phyloP scores from a whole-genome alignment of 1,140 invertebrate species.

The Adoxophyes honmai region DNA sequence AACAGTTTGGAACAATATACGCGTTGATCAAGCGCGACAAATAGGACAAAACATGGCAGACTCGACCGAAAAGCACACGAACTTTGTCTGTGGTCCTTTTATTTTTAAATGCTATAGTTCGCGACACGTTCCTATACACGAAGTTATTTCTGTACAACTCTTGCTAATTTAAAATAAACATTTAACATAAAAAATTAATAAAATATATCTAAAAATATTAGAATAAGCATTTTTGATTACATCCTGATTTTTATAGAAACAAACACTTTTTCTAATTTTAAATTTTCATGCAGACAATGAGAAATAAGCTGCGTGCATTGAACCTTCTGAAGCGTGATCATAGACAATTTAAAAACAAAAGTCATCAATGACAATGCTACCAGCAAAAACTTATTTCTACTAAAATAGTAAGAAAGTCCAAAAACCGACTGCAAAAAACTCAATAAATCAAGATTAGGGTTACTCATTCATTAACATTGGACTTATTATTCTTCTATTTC shows the following conservation, averaged over 20 bases:
- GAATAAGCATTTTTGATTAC: not conserved
- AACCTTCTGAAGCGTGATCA: slow-evolving; percentile 27
- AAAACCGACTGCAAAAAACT: too few relatives aligned
- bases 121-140: slow-evolving; percentile 32
- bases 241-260: not conserved
- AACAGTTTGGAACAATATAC: slow-evolving; percentile 63
- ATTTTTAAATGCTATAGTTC: slow-evolving; percentile 59
- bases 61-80: slow-evolving; percentile 65
- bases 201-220: not conserved
- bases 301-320: slow-evolving; percentile 24
- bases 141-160: too few relatives aligned
- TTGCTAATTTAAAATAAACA: too few relatives aligned
- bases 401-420: slow-evolving; percentile 13
- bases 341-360: slow-evolving; percentile 30
- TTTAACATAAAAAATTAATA: too few relatives aligned
- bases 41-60: slow-evolving; percentile 78
- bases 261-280: not conserved
- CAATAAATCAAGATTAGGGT: too few relatives aligned
- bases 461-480: too few relatives aligned
- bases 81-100: slow-evolving; percentile 65
- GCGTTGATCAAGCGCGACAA: slow-evolving; percentile 75
- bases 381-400: not conserved
- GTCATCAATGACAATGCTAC: slow-evolving; percentile 3
- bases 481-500: too few relatives aligned
- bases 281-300: not conserved